Base-by-base conservation (phyloP, 2,797 vertebrate species). In the Miichthys miiuy region DNA sequence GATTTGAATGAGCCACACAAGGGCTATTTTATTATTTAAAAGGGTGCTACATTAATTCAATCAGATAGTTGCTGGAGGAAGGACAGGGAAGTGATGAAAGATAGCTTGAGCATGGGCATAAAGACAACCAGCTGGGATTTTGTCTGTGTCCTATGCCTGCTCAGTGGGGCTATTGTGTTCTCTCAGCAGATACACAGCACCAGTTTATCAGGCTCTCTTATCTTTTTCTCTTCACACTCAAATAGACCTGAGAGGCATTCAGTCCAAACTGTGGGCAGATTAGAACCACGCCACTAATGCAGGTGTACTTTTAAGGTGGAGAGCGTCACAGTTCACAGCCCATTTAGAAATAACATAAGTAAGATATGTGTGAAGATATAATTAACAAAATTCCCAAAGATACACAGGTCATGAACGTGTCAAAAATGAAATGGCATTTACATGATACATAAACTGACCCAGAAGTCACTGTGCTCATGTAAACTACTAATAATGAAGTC, bases 11-110 rank as follows among this genome's bases (percentile, higher is more conserved):
- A 78, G 73, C 77, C 58, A 80, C 27, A 21, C 64, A 71, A 65
- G 66, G 69, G 34, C 76, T 68, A 72, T 87, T 89, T 88, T 83
- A 88, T 86, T 83, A 90, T 94, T 91, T 84, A 92, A 92, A 91
- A 90, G 87, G 51, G 57, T 72, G 58, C 70, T 16, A 23, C 84
- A 92, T 93, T 88, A 82, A 88, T 90, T 89, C 86, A 89, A 91
- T 94, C 92, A 89, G 92, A 93, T 91, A 84, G 44, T 79, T 87
- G 81, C 61, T 77, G 80, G 52, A 67, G 78, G 77, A 81, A 86
- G 90, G 92, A 94, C 87, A 93, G 75, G 89, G 86, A 93, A 93
- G 85, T 82, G 91, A 94, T 94, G 74, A 85, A 51, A 91, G 93
- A 94, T 94, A 91, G 77, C 48, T 68, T 71, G 83, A 89, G 62